These are phyloP conservation scores for Parnassius smintheus DNA, from an alignment of 2,888 invertebrate genomes.

Conservation along the genomic window DNA sequence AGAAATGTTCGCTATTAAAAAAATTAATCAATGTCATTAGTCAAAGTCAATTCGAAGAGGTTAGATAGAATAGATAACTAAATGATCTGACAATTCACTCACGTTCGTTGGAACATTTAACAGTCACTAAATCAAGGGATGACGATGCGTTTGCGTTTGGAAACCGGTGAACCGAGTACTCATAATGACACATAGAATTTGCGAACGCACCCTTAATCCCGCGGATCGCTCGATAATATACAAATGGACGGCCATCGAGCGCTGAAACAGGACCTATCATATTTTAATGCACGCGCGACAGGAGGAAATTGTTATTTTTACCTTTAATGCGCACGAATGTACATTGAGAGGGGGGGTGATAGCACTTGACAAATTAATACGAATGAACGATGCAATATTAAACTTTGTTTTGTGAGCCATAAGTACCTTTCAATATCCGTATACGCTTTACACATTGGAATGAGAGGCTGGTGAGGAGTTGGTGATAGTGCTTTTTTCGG, in stretches of 20 bases:
- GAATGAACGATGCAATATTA: no score
- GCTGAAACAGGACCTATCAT: slow-evolving; percentile 23
- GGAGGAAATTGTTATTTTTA: slow-evolving; percentile 20
- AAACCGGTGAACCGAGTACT: slow-evolving; percentile 32
- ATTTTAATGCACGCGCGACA: slow-evolving; percentile 29
- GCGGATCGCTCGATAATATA: slow-evolving; percentile 33
- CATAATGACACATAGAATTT: slow-evolving; percentile 42
- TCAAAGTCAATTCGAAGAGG: neutral
- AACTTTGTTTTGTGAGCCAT: no score
- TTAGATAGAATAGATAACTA: no score
- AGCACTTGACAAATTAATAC: no score
- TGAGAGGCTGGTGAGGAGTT: no score
- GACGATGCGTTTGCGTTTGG: neutral
- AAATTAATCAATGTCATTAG: neutral
- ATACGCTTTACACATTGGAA: no score
- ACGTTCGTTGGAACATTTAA: slow-evolving; percentile 1
- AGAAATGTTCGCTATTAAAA: no score
- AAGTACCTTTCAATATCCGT: no score
- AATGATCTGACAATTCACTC: neutral
- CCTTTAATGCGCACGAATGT: neutral
- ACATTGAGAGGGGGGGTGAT: neutral
- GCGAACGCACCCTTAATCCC: slow-evolving; percentile 36
- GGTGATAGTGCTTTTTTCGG: no score
- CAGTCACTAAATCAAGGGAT: neutral
- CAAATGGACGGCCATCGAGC: slow-evolving; percentile 29